Evolutionary conservation across 2,888 invertebrate genomes (phyloP).

Genomic region (Escarpia spicata): DNA sequence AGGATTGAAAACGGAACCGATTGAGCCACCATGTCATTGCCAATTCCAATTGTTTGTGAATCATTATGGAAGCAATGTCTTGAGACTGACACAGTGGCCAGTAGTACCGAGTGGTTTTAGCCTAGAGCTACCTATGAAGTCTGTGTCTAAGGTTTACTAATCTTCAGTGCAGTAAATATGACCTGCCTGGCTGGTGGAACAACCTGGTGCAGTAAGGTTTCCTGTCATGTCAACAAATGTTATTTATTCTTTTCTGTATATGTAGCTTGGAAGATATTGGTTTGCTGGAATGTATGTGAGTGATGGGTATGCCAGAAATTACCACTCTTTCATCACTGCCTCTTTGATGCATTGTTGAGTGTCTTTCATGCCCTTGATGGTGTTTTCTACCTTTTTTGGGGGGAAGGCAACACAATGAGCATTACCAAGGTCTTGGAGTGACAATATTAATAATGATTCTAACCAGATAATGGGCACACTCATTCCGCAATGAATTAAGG

Average conservation of each 20-base stretch:
- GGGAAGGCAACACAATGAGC: too few relatives aligned
- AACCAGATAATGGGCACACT: too few relatives aligned
- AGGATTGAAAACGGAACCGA: neutral
- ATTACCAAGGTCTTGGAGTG: too few relatives aligned
- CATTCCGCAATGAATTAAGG: too few relatives aligned
- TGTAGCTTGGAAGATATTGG: neutral
- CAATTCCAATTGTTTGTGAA: neutral
- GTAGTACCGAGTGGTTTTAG: neutral
- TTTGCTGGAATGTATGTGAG: neutral
- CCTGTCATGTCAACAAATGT: neutral
- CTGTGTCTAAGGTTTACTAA: neutral
- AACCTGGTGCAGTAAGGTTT: neutral
- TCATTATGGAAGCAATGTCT: neutral
- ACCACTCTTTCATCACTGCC: neutral
- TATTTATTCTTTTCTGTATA: neutral
- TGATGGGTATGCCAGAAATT: neutral
- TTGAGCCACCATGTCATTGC: neutral
- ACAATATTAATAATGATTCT: too few relatives aligned
- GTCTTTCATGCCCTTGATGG: neutral
- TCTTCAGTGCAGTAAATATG: neutral
- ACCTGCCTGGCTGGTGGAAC: neutral
- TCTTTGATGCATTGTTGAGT: neutral
- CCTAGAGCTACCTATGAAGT: neutral
- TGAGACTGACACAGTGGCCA: neutral
- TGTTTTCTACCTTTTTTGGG: neutral